phyloP scores from a whole-genome alignment of 2,797 vertebrate genomes.

The Rhinoraja longicauda region DNA sequence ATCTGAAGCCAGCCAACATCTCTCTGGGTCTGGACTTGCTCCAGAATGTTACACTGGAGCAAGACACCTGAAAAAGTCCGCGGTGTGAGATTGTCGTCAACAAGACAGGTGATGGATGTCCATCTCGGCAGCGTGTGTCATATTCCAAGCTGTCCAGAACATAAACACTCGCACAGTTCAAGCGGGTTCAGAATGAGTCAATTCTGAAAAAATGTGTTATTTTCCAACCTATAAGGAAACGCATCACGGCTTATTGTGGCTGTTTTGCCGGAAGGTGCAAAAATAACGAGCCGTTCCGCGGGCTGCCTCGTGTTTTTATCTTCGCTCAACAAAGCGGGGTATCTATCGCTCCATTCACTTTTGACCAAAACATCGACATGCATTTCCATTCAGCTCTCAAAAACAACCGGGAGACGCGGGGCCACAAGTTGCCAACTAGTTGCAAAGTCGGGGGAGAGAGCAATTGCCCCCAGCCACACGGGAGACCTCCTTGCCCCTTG shows the following conservation, averaged over 20 bases:
- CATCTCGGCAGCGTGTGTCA: background rate
- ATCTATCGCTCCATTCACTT: constrained; percentile 12
- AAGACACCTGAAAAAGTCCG: background rate
- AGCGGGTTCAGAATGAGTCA: constrained; percentile 33
- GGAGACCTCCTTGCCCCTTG: no score
- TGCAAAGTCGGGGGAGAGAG: background rate
- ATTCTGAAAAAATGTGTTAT: constrained; percentile 51
- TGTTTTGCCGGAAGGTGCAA: constrained; percentile 95
- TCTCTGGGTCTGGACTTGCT: background rate
- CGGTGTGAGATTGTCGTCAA: background rate
- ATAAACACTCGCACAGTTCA: constrained; percentile 11
- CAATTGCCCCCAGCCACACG: no score
- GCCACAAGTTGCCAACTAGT: background rate
- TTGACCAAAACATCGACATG: constrained; percentile 30
- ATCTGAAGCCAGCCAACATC: constrained; percentile 9
- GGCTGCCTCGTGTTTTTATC: constrained; percentile 41
- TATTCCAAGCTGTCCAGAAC: background rate
- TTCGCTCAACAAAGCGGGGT: constrained; percentile 28
- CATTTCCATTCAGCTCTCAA: constrained; percentile 16
- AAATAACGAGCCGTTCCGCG: constrained; percentile 83
- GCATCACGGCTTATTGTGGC: constrained; percentile 94
- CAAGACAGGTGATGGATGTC: constrained; percentile 1
- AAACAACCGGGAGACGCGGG: background rate
- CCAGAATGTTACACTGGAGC: background rate
- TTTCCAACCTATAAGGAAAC: constrained; percentile 95